Evolutionary conservation across 2,888 invertebrate species (phyloP), one percentile per base, ranked within the genome.

Genomic region (Andrena camellia): DNA sequence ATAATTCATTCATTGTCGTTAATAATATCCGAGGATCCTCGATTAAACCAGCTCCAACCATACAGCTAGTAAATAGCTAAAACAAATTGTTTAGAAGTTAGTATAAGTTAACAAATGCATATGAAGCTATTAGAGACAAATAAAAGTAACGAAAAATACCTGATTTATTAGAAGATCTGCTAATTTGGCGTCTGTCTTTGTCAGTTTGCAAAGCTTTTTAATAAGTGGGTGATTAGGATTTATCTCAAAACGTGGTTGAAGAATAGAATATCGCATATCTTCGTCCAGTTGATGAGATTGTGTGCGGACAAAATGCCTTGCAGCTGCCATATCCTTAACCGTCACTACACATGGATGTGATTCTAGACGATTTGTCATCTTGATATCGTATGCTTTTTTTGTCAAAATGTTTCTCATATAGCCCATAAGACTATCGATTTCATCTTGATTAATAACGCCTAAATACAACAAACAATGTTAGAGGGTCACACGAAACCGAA

Each of bases 311-410:
- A 99, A 99, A 94, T 99, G 99, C 63, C 99, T 95, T 0, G 99
- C 99, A 1, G 98, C 97, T 0, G 98, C 99, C 98, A 99, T 99
- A 94, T 99, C 99, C 88, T 97, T 98, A 0, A 99, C 98, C 0
- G 98, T 98, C 2, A 99, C 96, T 0, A 99, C 97, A 93, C 99
- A 99, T 0, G 99, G 99, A 95, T 99, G 98, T 0, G 96, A 95
- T 89, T 98, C 98, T 59, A 99, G 95, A 75, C 97, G 96, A 50
- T 96, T 96, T 0, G 99, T 99, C 1, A 97, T 96, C 93, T 97
- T 97, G 0, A 99, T 97, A 78, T 97, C 96, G 60, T 96, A 96
- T 2, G 98, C 98, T 95, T 97, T 98, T 2, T 97, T 97, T 1
- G 96, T 95, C 31, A 99, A 95, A 83, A 96, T 96, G 0, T 95